These are phyloP conservation scores for Loripinus fragilis DNA, from an alignment of 2,888 invertebrate species.

Conservation along the genomic window DNA sequence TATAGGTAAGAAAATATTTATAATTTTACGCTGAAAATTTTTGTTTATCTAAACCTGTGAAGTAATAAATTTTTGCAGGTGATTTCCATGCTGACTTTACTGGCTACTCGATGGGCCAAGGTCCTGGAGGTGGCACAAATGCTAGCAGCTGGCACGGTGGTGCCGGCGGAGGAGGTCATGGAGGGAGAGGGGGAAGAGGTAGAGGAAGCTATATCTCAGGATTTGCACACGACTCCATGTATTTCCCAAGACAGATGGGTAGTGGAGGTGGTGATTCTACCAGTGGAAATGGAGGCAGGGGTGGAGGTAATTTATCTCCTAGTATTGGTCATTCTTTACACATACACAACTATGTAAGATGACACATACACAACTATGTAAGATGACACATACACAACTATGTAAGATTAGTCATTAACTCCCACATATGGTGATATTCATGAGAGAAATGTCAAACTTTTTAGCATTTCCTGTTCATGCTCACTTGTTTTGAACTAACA, in stretches of 20 bases:
- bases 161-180: constrained; percentile 75
- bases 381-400: no score
- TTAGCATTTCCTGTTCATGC: no score
- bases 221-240: constrained; percentile 68
- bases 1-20: no score
- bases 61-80: constrained; percentile 65
- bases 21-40: no score
- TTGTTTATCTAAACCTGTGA: no score
- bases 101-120: constrained; percentile 61
- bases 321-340: no score
- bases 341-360: no score
- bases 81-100: constrained; percentile 73
- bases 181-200: constrained; percentile 72
- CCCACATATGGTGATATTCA: no score
- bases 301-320: constrained; percentile 75
- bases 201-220: constrained; percentile 65
- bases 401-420: no score
- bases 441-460: no score
- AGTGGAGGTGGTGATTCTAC: constrained; percentile 69
- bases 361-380: no score
- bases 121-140: constrained; percentile 64
- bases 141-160: constrained; percentile 53
- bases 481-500: no score
- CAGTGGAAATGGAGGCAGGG: constrained; percentile 61
- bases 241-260: constrained; percentile 62